Evolutionary conservation across 1,140 invertebrate species (phyloP).

Genomic region (Drosophila azteca): DNA sequence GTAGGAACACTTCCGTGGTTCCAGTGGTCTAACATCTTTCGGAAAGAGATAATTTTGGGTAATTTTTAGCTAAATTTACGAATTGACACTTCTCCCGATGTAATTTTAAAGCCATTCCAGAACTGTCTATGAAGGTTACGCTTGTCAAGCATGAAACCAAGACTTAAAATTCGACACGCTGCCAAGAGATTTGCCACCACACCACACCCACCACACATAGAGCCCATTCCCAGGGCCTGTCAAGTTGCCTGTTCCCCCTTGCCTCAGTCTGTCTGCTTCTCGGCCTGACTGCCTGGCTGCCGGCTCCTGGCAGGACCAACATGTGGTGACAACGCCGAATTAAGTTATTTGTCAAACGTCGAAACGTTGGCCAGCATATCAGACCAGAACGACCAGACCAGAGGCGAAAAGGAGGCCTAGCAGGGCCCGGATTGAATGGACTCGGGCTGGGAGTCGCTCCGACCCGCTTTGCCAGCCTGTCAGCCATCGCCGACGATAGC

Average conservation of each 20-base stretch:
- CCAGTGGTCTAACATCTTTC: background rate
- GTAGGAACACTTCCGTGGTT: too few relatives aligned
- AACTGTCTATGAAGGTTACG: slow-evolving; percentile 17
- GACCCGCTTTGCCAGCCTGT: slow-evolving; percentile 57
- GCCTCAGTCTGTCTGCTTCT: background rate
- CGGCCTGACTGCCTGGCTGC: background rate
- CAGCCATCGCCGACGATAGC: slow-evolving; percentile 46
- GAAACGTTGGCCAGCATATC: slow-evolving; percentile 47
- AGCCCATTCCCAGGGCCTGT: slow-evolving; percentile 23
- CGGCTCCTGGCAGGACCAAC: slow-evolving; percentile 32
- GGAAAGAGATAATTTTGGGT: background rate
- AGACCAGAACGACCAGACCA: slow-evolving; percentile 28
- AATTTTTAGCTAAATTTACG: slow-evolving; percentile 3
- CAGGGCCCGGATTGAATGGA: slow-evolving; percentile 2
- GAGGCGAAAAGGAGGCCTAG: slow-evolving; percentile 2
- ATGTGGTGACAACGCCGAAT: slow-evolving; percentile 77
- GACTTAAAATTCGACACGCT: slow-evolving; percentile 38
- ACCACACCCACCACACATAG: slow-evolving; percentile 8
- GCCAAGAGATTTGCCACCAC: slow-evolving; percentile 43
- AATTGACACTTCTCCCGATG: slow-evolving; percentile 21
- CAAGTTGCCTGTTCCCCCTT: slow-evolving; percentile 30
- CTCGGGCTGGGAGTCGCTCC: slow-evolving; percentile 10
- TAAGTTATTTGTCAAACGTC: slow-evolving; percentile 75
- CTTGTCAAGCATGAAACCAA: slow-evolving; percentile 48
- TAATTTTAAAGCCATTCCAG: slow-evolving; percentile 34